Evolutionary conservation across 2,113 vertebrate species (phyloP), one percentile per base, ranked within the genome.

Genomic region (Anthoscopus minutus): DNA sequence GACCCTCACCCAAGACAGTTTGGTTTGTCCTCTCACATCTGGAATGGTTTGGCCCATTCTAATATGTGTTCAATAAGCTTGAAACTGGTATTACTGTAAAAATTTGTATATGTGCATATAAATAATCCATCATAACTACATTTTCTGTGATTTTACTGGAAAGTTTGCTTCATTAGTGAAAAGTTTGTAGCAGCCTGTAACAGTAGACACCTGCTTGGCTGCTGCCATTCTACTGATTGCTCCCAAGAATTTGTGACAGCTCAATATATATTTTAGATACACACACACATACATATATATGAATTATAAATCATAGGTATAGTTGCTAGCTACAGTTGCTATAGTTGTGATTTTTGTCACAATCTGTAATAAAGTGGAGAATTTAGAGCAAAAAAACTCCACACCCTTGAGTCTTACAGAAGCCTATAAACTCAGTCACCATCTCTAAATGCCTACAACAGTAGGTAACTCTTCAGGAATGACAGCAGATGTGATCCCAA

Each of bases 1-100:
- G 23, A 81, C 11, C 16, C 25, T 81, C 3, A 1, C 27, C 1
- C 1, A 31, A 13, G 9, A 77, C 3, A 12, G 9, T 42, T 22
- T 53, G 24, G 22, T 67, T 69, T 90, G 42, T 60, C 23, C 33
- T 88, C 20, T 30, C 14, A 18, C 19, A 62, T 42, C 44, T 62
- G 47, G 57, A 12, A 78, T 13, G 7, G 31, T 48, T 7, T 66
- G 9, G 24, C 24, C 13, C 31, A 15, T 62, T 76, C 21, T n/a
- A 31, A 57, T 18, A 71, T 38, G 35, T 44, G 10, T 38, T 17
- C 45, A 79, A 33, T 40, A 80, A 86, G 23, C 23, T 45, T 53
- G 11, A 57, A 31, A 76, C 13, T 79, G n/a, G 23, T 37, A 53
- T 45, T 62, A 40, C 33, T 58, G 8, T 48, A 62, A 91, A 66